Conservation (phyloP, 2,797 vertebrate species). For the Thunnus albacares region DNA sequence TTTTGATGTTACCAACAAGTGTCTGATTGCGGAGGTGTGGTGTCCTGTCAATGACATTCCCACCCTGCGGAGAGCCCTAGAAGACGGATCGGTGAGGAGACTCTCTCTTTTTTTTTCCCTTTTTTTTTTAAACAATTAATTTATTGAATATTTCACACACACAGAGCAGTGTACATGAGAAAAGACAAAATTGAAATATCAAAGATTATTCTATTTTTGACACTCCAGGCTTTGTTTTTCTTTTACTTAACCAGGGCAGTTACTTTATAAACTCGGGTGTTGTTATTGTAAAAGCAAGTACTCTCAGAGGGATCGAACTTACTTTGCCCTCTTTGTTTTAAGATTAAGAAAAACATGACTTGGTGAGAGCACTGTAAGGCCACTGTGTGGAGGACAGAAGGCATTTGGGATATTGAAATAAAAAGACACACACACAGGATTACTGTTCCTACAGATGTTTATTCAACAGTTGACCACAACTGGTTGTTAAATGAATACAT, state of each 20-base stretch:
- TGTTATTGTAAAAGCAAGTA: conserved; percentile 18
- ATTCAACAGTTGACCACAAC: not conserved
- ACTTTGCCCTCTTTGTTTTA: not conserved
- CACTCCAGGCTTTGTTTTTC: not conserved
- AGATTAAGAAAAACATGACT: not conserved
- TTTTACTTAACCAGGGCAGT: conserved; percentile 12
- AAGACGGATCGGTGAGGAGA: conserved; percentile 94
- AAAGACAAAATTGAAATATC: too few species aligned
- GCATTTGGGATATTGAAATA: conserved; percentile 3
- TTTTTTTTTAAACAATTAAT: too few species aligned
- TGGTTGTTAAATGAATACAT: not conserved
- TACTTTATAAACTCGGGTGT: conserved; percentile 2
- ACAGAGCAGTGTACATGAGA: too few species aligned
- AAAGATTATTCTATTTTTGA: not conserved
- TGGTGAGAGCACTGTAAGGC: not conserved
- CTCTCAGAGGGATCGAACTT: not conserved
- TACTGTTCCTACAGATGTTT: conserved; percentile 1
- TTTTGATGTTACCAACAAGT: conserved; percentile 98
- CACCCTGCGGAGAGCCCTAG: conserved; percentile 88
- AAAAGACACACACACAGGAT: not conserved
- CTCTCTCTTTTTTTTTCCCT: not conserved
- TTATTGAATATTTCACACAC: too few species aligned
- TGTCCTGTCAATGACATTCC: conserved; percentile 93
- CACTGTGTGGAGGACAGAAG: conserved; percentile 11
- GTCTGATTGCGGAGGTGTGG: conserved; percentile 98